These are phyloP conservation scores for Cavia aperea DNA, from an alignment of 2,113 vertebrate species.

Conservation along the genomic window DNA sequence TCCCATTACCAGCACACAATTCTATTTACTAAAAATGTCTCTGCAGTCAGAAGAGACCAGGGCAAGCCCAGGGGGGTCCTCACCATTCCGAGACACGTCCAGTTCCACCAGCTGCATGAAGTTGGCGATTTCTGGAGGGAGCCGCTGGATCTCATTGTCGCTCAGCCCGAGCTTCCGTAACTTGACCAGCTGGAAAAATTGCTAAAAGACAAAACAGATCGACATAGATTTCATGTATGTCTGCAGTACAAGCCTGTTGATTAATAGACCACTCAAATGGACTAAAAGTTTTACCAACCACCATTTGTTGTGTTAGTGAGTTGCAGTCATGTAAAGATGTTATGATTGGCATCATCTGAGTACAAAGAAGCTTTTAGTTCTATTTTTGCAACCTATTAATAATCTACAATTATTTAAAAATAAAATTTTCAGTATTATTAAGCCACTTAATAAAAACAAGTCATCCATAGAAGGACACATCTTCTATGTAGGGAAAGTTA, in stretches of 20 bases:
- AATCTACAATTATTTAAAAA: constrained; percentile 29
- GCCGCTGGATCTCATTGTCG: constrained; percentile 96
- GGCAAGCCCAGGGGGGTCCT: constrained; percentile 29
- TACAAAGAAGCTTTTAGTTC: neutral
- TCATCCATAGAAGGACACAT: neutral
- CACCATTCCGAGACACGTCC: constrained; percentile 96
- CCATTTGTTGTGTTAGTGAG: neutral
- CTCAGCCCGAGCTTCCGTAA: constrained; percentile 96
- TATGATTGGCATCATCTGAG: neutral
- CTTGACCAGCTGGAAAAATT: constrained; percentile 95
- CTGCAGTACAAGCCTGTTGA: neutral
- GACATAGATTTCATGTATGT: constrained; percentile 29
- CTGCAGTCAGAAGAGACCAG: neutral
- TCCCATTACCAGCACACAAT: neutral
- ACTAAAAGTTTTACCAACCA: neutral
- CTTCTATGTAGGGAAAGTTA: neutral
- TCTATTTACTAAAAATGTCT: neutral
- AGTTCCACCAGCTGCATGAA: constrained; percentile 98
- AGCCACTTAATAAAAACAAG: neutral
- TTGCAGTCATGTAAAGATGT: neutral
- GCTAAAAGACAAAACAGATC: constrained; percentile 80
- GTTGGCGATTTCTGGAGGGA: constrained; percentile 96
- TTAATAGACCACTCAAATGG: constrained; percentile 7
- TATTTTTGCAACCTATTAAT: neutral
- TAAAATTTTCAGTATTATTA: constrained; percentile 14